Conservation (phyloP, 2,797 vertebrate species). For the Ceryle rudis region DNA sequence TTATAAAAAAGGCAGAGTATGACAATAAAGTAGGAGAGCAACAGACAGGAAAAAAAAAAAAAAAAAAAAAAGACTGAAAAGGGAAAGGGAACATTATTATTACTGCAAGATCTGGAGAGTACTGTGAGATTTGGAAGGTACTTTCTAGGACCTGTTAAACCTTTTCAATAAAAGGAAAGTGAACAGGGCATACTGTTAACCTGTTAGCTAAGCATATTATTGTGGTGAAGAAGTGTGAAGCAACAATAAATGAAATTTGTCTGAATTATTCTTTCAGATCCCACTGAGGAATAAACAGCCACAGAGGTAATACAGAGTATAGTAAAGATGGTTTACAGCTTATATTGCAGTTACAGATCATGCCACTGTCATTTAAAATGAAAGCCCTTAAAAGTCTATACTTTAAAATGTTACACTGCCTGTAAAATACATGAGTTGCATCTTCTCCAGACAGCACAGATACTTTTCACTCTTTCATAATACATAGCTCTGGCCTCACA, state of each 20-base stretch:
- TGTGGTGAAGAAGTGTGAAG: background rate
- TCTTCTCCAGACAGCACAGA: background rate
- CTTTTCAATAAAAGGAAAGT: background rate
- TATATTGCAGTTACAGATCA: constrained; percentile 43
- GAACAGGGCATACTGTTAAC: background rate
- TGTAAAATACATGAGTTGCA: background rate
- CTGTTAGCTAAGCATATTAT: background rate
- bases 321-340: background rate
- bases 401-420: constrained; percentile 1
- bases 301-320: background rate
- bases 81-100: background rate
- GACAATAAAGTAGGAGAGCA: background rate
- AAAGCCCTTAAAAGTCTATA: background rate
- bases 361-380: constrained; percentile 5
- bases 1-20: background rate
- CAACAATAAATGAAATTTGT: constrained; percentile 12
- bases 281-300: background rate
- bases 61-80: background rate
- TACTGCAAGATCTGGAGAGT: background rate
- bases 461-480: background rate
- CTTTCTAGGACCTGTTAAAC: background rate
- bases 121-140: background rate
- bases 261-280: constrained; percentile 1
- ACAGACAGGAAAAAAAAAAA: background rate
- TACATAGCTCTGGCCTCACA: background rate